These are phyloP conservation scores for Babylonia areolata DNA, from an alignment of 1,140 invertebrate species.

Conservation along the genomic window DNA sequence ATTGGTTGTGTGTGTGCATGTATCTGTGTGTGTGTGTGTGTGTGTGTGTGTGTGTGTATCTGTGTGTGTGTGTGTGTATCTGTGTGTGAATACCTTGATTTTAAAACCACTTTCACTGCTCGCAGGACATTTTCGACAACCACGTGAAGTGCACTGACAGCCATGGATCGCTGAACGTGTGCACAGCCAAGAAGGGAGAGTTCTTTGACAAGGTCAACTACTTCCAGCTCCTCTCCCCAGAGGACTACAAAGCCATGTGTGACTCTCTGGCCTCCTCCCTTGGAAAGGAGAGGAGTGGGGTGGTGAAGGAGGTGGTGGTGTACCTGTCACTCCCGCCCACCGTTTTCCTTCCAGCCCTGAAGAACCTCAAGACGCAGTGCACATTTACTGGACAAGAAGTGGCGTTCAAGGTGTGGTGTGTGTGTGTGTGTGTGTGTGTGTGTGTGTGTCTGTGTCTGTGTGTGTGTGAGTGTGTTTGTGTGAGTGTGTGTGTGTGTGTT, in stretches of 20 bases:
- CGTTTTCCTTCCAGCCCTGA: slow-evolving; percentile 59
- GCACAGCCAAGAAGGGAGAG: slow-evolving; percentile 46
- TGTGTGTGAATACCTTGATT: background rate
- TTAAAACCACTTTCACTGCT: background rate
- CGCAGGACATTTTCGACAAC: slow-evolving; percentile 38
- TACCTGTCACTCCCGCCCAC: slow-evolving; percentile 72
- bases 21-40: background rate
- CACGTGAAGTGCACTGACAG: slow-evolving; percentile 15
- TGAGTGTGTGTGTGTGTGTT: slow-evolving; percentile 9
- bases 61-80: background rate
- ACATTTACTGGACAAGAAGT: slow-evolving; percentile 42
- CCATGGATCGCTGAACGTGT: slow-evolving; percentile 37
- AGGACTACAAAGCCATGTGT: slow-evolving; percentile 37
- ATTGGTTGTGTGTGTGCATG: background rate
- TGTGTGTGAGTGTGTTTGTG: background rate
- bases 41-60: background rate
- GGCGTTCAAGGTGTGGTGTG: slow-evolving; percentile 51
- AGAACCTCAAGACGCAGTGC: slow-evolving; percentile 62
- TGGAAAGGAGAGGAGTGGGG: background rate
- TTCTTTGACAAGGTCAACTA: slow-evolving; percentile 56
- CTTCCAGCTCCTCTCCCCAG: slow-evolving; percentile 41
- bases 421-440: background rate
- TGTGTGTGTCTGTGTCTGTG: background rate
- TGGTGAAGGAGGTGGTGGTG: slow-evolving; percentile 58
- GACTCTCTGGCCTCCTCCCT: background rate